Evolutionary conservation across 2,113 vertebrate genomes (phyloP), one percentile per base, ranked within the genome.

Genomic region (Vireo altiloquus): DNA sequence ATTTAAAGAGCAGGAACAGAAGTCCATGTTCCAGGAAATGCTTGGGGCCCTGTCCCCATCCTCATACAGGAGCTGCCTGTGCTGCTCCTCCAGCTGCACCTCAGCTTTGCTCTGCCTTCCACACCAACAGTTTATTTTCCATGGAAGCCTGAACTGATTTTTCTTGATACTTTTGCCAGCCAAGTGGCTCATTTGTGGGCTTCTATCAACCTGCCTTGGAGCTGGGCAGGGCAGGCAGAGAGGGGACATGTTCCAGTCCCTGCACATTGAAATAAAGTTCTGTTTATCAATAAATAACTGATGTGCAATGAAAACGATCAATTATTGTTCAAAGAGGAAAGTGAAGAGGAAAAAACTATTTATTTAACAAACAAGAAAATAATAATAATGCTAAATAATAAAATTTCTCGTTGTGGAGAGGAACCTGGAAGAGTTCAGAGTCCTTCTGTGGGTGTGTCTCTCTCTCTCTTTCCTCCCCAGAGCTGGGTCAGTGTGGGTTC

Each of bases 161-260:
- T 88, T 85, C 42, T 25, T 35, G 25, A 13, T 76, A 27, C 8
- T 82, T 77, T 35, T 69, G 23, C 25, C 23, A 76, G 16, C 31
- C 57, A 57, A 25, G 13, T 21, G 40, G 31, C 27, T 85, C 33
- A 22, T 39, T 25, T 60, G 10, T 6, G 8, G 56, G 24, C 17
- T 57, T 16, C 60, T 37, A 15, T 35, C 44, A 83, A 30, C 25
- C 14, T 40, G 37, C n/a, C 22, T 39, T 42, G 75, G 30, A 76
- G 31, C 40, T 4, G 0, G 2, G 0, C 9, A 65, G 13, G 27
- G 4, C 25, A 24, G 59, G 44, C 35, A 47, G 15, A 25, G 35
- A 42, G 16, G 35, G 35, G 7, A 71, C 27, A 8, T 2, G 2
- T 63, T 70, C 64, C 35, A 78, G 50, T 53, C 28, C 25, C 16